A percentile compares a stretch with the other conserved stretches of the same genome.
Conservation (phyloP, 2,888 invertebrate genomes). For the Globia sparganii region DNA sequence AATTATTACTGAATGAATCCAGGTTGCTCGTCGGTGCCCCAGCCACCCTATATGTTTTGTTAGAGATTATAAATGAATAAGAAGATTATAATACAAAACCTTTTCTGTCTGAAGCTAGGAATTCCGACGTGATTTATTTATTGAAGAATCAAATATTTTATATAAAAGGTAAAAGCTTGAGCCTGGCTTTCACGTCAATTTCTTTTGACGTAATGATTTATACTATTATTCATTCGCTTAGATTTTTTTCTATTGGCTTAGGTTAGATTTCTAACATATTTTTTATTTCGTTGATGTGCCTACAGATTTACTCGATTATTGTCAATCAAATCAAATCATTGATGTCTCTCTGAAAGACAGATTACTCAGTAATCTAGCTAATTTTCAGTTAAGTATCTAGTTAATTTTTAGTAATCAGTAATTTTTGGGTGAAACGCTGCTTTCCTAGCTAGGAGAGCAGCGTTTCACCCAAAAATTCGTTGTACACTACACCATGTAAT, state of each 20-base stretch:
- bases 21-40: not conserved
- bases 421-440: no score
- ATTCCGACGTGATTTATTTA: constrained; percentile 10
- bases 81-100: no score
- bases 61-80: not conserved
- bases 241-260: constrained; percentile 18
- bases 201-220: constrained; percentile 41
- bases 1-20: no score
- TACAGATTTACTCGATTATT: not conserved
- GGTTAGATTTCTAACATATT: not conserved
- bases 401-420: no score
- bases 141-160: constrained; percentile 22
- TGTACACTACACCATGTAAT: no score
- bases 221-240: constrained; percentile 20
- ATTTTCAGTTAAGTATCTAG: no score
- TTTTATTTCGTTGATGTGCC: not conserved
- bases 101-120: constrained; percentile 2
- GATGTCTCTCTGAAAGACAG: no score
- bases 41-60: not conserved
- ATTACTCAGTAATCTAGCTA: no score
- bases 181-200: constrained; percentile 37
- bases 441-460: no score
- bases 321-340: not conserved
- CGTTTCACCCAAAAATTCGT: no score
- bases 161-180: constrained; percentile 7